Conservation (phyloP, 2,797 vertebrate species). For the Pseudopleuronectes americanus region DNA sequence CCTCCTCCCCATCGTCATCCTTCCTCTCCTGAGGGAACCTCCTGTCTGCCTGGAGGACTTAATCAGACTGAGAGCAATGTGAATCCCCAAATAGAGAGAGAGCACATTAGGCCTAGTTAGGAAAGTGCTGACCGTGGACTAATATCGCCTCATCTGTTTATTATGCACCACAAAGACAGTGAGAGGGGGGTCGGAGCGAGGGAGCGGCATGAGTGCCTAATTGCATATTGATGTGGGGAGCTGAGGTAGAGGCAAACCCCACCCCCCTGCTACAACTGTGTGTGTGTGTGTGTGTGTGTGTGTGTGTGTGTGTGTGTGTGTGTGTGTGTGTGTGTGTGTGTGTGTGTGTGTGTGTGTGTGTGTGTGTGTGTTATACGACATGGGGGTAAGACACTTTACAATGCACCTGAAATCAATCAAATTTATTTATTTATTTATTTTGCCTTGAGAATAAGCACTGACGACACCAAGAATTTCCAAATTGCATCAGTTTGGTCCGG, state of each 20-base stretch:
- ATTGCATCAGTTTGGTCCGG: conserved; percentile 52
- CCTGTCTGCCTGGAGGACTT: conserved; percentile 47
- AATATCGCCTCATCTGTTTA: conserved; percentile 74
- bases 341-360: not conserved
- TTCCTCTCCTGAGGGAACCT: conserved; percentile 43
- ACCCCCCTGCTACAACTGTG: conserved; percentile 7
- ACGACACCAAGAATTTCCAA: conserved; percentile 38
- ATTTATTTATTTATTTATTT: too few species aligned
- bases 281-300: not conserved
- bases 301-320: not conserved
- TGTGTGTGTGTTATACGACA: not conserved
- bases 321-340: not conserved
- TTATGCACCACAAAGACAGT: conserved; percentile 65
- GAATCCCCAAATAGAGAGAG: conserved; percentile 68
- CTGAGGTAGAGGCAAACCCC: conserved; percentile 20
- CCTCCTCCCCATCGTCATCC: conserved; percentile 24
- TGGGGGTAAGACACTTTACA: conserved; percentile 22
- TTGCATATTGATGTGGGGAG: conserved; percentile 67
- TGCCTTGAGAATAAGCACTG: conserved; percentile 27
- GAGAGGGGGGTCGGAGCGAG: conserved; percentile 20
- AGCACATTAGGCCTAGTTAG: conserved; percentile 59
- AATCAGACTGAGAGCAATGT: conserved; percentile 61
- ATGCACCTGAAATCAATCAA: conserved; percentile 44
- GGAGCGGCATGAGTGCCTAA: conserved; percentile 55
- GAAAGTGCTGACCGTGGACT: conserved; percentile 70